phyloP scores from a whole-genome alignment of 30 jellyfish, hydroid and myxozoan species.

The Clytia hemisphaerica region DNA sequence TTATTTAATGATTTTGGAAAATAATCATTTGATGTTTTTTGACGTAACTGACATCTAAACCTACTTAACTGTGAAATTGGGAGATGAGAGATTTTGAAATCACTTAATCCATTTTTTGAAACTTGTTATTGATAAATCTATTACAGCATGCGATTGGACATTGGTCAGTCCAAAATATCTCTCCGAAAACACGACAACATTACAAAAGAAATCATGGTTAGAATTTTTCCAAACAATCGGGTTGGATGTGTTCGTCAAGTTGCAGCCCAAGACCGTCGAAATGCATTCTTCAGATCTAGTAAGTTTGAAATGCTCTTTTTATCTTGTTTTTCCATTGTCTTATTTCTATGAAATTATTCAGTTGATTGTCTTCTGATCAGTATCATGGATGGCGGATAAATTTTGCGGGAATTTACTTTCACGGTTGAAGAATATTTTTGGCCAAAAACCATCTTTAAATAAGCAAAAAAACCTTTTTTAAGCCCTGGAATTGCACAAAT shows the following conservation, averaged over 20 bases:
- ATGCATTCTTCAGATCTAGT: slow-evolving; percentile 35
- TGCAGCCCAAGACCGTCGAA: slow-evolving; percentile 12
- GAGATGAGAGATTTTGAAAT: too few relatives aligned
- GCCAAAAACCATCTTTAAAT: too few relatives aligned
- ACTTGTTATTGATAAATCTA: not conserved
- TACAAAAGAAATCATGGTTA: slow-evolving; percentile 35
- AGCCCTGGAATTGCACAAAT: too few relatives aligned
- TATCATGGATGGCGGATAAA: not conserved
- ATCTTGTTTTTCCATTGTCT: not conserved
- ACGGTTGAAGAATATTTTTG: not conserved
- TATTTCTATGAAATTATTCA: not conserved
- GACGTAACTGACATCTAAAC: too few relatives aligned
- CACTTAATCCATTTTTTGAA: too few relatives aligned
- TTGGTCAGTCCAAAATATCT: not conserved
- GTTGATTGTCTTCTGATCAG: not conserved
- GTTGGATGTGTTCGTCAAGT: slow-evolving; percentile 21
- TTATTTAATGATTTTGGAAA: too few relatives aligned
- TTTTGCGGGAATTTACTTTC: not conserved
- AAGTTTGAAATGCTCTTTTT: not conserved
- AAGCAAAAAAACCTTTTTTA: too few relatives aligned
- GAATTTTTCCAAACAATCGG: slow-evolving; percentile 39
- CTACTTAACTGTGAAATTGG: too few relatives aligned
- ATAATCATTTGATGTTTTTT: too few relatives aligned
- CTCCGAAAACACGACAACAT: not conserved
- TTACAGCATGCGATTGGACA: slow-evolving; percentile 22